Conservation (phyloP, 2,113 vertebrate genomes). For the Polyodon spathula region DNA sequence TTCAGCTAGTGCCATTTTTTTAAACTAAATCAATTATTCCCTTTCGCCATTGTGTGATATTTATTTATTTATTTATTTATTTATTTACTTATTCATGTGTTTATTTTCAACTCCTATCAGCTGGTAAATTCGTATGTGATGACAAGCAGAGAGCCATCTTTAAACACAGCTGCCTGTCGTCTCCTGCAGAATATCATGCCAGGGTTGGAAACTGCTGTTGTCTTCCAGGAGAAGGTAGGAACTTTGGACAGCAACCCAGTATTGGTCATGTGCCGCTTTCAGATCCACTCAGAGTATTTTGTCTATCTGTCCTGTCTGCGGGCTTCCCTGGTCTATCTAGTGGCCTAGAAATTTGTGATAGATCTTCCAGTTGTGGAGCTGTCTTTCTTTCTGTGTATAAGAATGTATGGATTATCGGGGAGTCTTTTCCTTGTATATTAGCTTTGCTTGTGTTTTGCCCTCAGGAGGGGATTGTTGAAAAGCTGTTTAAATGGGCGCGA, state of each 20-base stretch:
- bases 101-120: slow-evolving; percentile 37
- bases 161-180: slow-evolving; percentile 89
- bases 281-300: too few relatives aligned
- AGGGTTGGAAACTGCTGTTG: slow-evolving; percentile 89
- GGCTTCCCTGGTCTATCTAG: too few relatives aligned
- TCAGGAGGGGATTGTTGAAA: slow-evolving; percentile 96
- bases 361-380: too few relatives aligned
- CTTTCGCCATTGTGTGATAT: not conserved
- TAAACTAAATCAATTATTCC: too few relatives aligned
- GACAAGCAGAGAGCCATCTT: slow-evolving; percentile 85
- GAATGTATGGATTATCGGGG: too few relatives aligned
- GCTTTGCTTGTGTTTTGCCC: slow-evolving; percentile 24
- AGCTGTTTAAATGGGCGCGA: slow-evolving; percentile 92
- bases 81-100: not conserved
- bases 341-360: too few relatives aligned
- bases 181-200: slow-evolving; percentile 96
- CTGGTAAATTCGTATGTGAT: slow-evolving; percentile 96
- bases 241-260: not conserved
- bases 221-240: slow-evolving; percentile 91
- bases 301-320: too few relatives aligned
- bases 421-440: too few relatives aligned
- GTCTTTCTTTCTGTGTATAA: too few relatives aligned
- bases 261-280: too few relatives aligned
- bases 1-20: too few relatives aligned
- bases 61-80: slow-evolving; percentile 5